Percentiles rank a stretch among this genome's conserved stretches.
These are phyloP conservation scores for Ganaspis brasiliensis DNA, from an alignment of 2,888 invertebrate species.

Conservation along the genomic window DNA sequence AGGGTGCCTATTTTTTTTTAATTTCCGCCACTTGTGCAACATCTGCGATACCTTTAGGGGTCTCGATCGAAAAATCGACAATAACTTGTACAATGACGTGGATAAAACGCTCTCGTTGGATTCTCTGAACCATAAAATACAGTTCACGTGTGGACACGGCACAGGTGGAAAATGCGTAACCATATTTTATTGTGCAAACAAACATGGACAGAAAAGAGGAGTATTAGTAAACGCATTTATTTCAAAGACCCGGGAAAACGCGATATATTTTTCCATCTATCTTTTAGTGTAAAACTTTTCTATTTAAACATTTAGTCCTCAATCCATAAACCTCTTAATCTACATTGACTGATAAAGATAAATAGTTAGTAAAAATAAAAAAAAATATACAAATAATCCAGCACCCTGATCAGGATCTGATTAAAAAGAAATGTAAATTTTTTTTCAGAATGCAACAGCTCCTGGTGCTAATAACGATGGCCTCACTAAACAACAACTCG, in stretches of 20 bases:
- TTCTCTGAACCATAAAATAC: conserved; percentile 63
- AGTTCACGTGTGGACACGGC: conserved; percentile 50
- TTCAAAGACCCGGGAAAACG: too few species aligned
- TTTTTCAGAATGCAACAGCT: conserved; percentile 78
- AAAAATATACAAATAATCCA: too few species aligned
- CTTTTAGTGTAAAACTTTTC: too few species aligned
- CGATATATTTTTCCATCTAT: too few species aligned
- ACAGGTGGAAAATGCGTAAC: conserved; percentile 39
- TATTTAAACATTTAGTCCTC: too few species aligned
- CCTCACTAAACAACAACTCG: conserved; percentile 87
- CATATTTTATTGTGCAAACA: conserved; percentile 31
- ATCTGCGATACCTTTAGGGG: not conserved
- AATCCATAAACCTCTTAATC: too few species aligned
- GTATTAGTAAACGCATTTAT: conserved; percentile 11
- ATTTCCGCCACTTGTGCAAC: not conserved
- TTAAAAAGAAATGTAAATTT: too few species aligned
- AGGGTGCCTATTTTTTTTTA: too few species aligned
- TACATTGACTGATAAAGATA: too few species aligned
- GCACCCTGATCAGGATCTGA: too few species aligned
- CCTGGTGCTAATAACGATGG: conserved; percentile 84
- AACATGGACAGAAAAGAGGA: not conserved
- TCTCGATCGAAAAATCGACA: conserved; percentile 54
- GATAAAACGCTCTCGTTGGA: conserved; percentile 55
- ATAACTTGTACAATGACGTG: conserved; percentile 60
- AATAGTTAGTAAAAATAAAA: too few species aligned